These are phyloP conservation scores for Ibycter americanus DNA, from an alignment of 2,797 vertebrate genomes.

Conservation along the genomic window DNA sequence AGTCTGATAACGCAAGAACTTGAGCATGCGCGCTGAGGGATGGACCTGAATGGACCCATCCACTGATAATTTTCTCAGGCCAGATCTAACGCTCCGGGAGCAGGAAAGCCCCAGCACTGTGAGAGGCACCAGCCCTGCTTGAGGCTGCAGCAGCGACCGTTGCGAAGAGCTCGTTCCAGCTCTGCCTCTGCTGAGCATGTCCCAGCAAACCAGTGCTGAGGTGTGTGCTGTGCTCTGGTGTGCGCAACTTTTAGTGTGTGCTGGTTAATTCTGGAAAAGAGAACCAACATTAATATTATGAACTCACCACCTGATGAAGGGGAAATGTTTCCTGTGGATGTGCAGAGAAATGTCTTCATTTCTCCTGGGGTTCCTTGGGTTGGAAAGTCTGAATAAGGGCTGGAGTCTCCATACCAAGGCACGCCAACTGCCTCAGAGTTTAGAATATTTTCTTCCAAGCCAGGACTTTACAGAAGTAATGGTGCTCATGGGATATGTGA, in stretches of 20 bases:
- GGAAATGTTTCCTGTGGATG: background rate
- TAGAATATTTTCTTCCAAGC: background rate
- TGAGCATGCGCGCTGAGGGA: background rate
- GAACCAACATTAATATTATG: background rate
- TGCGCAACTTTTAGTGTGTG: background rate
- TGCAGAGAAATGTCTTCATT: background rate
- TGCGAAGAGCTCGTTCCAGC: background rate
- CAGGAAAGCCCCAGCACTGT: background rate
- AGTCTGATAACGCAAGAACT: background rate
- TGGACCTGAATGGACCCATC: no score
- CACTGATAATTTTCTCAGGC: background rate
- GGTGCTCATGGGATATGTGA: background rate
- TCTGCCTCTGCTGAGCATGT: background rate
- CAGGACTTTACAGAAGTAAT: background rate
- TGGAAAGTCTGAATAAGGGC: constrained; percentile 16
- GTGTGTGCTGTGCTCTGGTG: background rate
- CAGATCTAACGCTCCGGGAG: background rate
- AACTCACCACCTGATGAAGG: background rate
- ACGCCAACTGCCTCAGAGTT: constrained; percentile 11
- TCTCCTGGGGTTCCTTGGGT: background rate
- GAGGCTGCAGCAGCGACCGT: rapidly evolving
- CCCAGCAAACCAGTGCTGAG: background rate
- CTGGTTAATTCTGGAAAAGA: background rate
- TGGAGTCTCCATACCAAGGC: background rate
- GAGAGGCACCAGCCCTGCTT: background rate